A percentile compares a stretch with the other conserved stretches of the same genome.
These are phyloP conservation scores for Cichlasoma orientale DNA, from an alignment of 2,797 vertebrate species.

Conservation along the genomic window DNA sequence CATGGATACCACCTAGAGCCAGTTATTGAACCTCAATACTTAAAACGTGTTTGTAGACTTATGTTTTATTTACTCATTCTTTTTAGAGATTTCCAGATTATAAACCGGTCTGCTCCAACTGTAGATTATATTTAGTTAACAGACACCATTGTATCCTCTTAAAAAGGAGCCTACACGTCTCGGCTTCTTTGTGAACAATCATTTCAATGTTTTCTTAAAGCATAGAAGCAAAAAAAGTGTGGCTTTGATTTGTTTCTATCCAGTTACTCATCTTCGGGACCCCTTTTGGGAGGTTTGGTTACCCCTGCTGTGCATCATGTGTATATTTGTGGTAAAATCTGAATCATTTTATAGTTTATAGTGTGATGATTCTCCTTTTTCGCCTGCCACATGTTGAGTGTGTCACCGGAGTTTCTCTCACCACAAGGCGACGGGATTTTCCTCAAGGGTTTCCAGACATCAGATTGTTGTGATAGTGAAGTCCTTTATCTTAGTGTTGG, in stretches of 20 bases:
- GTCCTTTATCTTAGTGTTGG: neutral
- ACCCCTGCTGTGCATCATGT: neutral
- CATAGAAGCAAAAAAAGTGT: neutral
- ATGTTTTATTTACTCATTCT: neutral
- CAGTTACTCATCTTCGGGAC: neutral
- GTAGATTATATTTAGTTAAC: neutral
- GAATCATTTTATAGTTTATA: neutral
- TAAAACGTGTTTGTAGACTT: neutral
- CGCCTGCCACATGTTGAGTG: slow-evolving; percentile 13
- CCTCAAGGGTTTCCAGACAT: neutral
- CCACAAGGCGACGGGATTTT: slow-evolving; percentile 63
- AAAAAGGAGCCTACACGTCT: too few relatives aligned
- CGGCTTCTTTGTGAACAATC: neutral
- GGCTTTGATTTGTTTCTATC: neutral
- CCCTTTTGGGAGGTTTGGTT: neutral
- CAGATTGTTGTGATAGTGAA: neutral
- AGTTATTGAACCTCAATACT: neutral
- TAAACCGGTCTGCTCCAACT: neutral
- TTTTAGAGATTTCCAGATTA: neutral
- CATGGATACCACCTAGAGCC: neutral
- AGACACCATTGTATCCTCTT: neutral
- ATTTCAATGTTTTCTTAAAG: neutral
- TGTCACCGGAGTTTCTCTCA: neutral
- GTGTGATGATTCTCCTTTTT: slow-evolving; percentile 10
- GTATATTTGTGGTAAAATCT: neutral